Base-by-base conservation (phyloP, 23 tunicate species). In the Diplosoma virens region DNA sequence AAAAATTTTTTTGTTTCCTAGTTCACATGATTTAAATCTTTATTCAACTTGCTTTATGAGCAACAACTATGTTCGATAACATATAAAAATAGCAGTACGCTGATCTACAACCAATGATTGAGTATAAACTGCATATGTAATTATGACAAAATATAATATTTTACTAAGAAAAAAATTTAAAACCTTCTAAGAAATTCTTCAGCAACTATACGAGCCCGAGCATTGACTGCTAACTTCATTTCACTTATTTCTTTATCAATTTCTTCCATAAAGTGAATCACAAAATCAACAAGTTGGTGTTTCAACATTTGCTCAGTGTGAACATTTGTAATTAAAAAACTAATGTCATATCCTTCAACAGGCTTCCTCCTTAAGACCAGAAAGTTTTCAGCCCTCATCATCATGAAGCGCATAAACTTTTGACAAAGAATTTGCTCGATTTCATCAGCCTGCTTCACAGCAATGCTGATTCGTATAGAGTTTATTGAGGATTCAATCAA, bases 331-430 rank as follows among this genome's bases (percentile, higher is more conserved):
- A 95, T 89, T 29, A 95, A 64, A 74, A 95, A 95, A 48, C 96
- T 89, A 65, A 95, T 95, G 82, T 84, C 93, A 75, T 95, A 95
- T 14, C 96, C 99, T 76, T 76, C 65, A 2, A 89, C 84, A 29
- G 99, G 99, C 65, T 95, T 95, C 45, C 99, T 73, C 59, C 99
- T 67, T 32, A 95, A 45, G 53, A 95, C 87, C 58, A 78, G 3
- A 67, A 89, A 95, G 47, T 84, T 95, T 71, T 95, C 99, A 1
- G 99, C 99, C 50, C 99, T 68, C 96, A 84, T 91, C 99, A 95
- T 95, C 96, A 95, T 84, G 81, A 89, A 89, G 37, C 99, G 50
- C 80, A 87, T 76, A 55, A 95, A 95, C 46, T 95, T 95, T 52
- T 88, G 85, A 55, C 92, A 84, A 16, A 95, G 74, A 66, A 95